Percentiles rank a stretch among this genome's conserved stretches.
phyloP scores from a whole-genome alignment of 2,888 invertebrate species.

The Lepidocyrtinus sp. region DNA sequence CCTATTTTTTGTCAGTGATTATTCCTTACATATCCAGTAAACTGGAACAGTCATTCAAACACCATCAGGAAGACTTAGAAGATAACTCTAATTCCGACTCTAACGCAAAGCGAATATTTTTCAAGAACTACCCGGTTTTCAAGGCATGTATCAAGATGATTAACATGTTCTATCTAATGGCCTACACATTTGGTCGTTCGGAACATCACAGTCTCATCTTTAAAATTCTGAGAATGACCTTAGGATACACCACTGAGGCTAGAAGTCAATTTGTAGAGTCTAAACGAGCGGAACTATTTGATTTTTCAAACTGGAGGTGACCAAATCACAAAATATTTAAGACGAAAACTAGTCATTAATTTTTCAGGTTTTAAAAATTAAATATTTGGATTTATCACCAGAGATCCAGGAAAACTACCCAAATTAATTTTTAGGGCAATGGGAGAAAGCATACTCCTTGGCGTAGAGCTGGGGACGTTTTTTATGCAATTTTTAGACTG shows the following conservation, averaged over 20 bases:
- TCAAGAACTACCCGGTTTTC: conserved; percentile 35
- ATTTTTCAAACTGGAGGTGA: conserved; percentile 44
- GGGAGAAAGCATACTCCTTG: conserved; percentile 60
- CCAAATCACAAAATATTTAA: no score
- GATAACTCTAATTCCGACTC: background rate
- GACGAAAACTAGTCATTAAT: no score
- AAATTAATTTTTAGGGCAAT: conserved; percentile 41
- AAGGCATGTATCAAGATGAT: conserved; percentile 26
- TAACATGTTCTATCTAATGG: conserved; percentile 45
- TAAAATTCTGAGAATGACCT: conserved; percentile 42
- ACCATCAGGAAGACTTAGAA: background rate
- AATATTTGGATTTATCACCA: no score
- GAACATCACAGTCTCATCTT: conserved; percentile 53
- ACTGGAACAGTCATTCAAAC: conserved; percentile 28
- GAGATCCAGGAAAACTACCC: conserved; percentile 43
- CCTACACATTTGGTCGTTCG: conserved; percentile 47
- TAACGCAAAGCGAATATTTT: background rate
- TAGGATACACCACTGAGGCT: conserved; percentile 49
- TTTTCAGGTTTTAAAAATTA: no score
- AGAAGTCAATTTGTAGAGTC: conserved; percentile 43
- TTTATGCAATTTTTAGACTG: conserved; percentile 67
- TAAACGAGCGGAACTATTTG: conserved; percentile 52
- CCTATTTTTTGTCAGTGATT: conserved; percentile 47
- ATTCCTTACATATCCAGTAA: no score
- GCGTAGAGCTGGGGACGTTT: conserved; percentile 64